A percentile compares a stretch with the other conserved stretches of the same genome.
Evolutionary conservation across 23 tunicate genomes (phyloP).

Genomic region (Diplosoma virens): DNA sequence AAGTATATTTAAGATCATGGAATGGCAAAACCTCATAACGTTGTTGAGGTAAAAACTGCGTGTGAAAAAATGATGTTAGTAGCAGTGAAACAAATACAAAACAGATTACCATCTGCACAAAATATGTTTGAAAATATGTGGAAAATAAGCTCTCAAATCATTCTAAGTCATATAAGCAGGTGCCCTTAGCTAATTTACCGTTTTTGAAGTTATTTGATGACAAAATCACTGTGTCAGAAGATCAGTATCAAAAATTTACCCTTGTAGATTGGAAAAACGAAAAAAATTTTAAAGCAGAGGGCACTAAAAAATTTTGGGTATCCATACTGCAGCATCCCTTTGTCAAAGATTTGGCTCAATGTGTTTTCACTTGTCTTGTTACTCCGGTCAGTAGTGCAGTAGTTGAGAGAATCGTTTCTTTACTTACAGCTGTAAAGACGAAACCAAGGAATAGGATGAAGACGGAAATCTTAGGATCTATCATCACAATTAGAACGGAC

Average conservation of each 20-base stretch:
- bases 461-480: not conserved
- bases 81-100: conserved; percentile 14
- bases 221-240: conserved; percentile 2
- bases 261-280: conserved; percentile 11
- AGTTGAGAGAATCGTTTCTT: too few species aligned
- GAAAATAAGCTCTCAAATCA: too few species aligned
- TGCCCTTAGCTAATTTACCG: too few species aligned
- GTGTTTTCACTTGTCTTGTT: conserved; percentile 15
- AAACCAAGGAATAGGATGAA: not conserved
- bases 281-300: not conserved
- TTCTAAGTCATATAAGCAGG: too few species aligned
- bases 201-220: too few species aligned
- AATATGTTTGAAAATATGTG: conserved; percentile 14
- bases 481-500: too few species aligned
- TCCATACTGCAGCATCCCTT: conserved; percentile 5
- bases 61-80: conserved; percentile 4
- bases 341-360: conserved; percentile 11
- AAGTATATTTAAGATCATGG: conserved; percentile 2
- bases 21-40: not conserved
- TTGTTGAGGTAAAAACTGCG: too few species aligned
- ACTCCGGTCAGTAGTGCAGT: conserved; percentile 24
- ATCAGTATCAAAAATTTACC: conserved; percentile 14
- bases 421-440: not conserved
- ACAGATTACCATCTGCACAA: too few species aligned
- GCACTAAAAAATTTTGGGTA: conserved; percentile 29